phyloP scores from a whole-genome alignment of 2,888 invertebrate species.

The Orthosia gracilis region DNA sequence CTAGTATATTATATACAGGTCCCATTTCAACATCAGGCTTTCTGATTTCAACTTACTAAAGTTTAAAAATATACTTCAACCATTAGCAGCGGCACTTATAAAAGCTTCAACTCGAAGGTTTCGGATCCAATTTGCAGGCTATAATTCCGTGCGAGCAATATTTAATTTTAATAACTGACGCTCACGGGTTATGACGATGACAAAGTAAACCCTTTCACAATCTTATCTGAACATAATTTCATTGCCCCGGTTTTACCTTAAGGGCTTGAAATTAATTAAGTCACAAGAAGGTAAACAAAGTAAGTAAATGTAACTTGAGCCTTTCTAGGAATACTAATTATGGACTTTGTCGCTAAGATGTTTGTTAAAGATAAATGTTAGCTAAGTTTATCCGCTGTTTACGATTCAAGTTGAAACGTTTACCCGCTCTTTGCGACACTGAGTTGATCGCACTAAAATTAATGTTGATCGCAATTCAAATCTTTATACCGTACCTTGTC shows the following conservation, averaged over 20 bases:
- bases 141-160: conserved; percentile 35
- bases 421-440: conserved; percentile 48
- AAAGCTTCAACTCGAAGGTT: conserved; percentile 24
- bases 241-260: conserved; percentile 44
- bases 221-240: conserved; percentile 49
- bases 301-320: conserved; percentile 42
- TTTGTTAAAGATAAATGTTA: conserved; percentile 64
- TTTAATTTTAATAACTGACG: conserved; percentile 54
- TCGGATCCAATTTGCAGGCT: conserved; percentile 47
- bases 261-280: conserved; percentile 54
- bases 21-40: neutral
- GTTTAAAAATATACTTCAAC: conserved; percentile 12
- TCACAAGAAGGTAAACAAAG: conserved; percentile 50
- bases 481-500: neutral
- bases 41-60: neutral
- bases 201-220: conserved; percentile 47
- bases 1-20: neutral
- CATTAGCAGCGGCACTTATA: conserved; percentile 25
- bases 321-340: conserved; percentile 58
- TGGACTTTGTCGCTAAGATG: conserved; percentile 49
- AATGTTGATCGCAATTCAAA: conserved; percentile 62
- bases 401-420: conserved; percentile 61
- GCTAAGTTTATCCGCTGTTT: conserved; percentile 63
- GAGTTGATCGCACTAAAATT: conserved; percentile 59
- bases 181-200: conserved; percentile 36